These are phyloP conservation scores for Oryzias dopingdopingensis DNA, from an alignment of 2,797 vertebrate genomes.

Conservation along the genomic window DNA sequence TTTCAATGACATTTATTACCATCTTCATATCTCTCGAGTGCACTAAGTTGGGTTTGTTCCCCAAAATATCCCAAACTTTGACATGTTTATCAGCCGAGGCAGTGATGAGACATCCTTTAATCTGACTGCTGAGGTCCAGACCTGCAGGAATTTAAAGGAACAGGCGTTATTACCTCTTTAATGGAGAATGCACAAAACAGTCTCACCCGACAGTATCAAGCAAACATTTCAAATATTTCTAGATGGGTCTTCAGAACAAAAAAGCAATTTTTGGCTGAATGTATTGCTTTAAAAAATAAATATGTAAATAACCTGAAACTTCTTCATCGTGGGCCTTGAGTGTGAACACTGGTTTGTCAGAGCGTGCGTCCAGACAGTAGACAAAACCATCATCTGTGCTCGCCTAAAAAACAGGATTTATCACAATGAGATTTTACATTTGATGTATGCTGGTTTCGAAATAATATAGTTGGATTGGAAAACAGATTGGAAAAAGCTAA, in stretches of 20 bases:
- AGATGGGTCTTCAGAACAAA: not conserved
- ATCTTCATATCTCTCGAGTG: conserved; percentile 98
- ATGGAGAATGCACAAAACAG: too few species aligned
- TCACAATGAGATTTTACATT: too few species aligned
- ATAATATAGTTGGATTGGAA: too few species aligned
- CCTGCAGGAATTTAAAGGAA: conserved; percentile 69
- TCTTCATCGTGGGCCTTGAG: conserved; percentile 92
- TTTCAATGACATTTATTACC: conserved; percentile 69
- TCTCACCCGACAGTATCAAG: too few species aligned
- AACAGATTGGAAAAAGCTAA: too few species aligned
- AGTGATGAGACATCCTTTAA: conserved; percentile 94
- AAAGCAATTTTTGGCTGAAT: too few species aligned
- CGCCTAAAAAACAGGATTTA: conserved; percentile 73
- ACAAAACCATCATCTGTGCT: conserved; percentile 98
- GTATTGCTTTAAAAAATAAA: too few species aligned
- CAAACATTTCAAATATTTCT: too few species aligned
- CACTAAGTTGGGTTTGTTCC: conserved; percentile 89
- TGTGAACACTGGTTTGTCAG: conserved; percentile 93
- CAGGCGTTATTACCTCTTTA: too few species aligned
- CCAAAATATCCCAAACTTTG: conserved; percentile 95
- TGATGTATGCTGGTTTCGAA: too few species aligned
- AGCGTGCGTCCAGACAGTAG: conserved; percentile 93
- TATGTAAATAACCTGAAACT: conserved; percentile 83
- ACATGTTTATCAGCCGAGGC: conserved; percentile 91
- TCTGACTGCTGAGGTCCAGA: conserved; percentile 91